Percentiles rank a stretch among this genome's conserved stretches.
These are phyloP conservation scores for Erebia epiphron DNA, from an alignment of 2,888 invertebrate genomes.

Conservation along the genomic window DNA sequence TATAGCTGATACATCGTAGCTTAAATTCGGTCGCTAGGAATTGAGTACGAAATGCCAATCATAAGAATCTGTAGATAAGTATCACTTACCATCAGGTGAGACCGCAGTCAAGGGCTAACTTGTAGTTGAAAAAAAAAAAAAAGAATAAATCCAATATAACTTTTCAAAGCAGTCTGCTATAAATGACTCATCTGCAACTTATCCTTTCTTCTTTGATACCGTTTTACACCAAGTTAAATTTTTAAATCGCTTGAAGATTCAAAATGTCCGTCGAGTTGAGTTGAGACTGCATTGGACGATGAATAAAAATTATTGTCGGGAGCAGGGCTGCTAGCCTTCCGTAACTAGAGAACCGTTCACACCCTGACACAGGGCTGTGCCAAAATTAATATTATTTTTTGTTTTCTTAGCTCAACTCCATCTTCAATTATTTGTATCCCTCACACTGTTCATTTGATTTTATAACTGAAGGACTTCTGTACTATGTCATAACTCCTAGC, in stretches of 20 bases:
- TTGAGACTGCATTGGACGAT: conserved; percentile 47
- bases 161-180: not conserved
- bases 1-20: no score
- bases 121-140: no score
- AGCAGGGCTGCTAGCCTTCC: conserved; percentile 51
- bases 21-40: no score
- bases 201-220: not conserved
- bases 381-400: not conserved
- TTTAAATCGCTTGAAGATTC: conserved; percentile 42
- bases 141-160: no score
- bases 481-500: no score
- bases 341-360: conserved; percentile 56
- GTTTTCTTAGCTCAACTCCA: not conserved
- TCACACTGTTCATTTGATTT: no score
- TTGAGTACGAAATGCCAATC: no score
- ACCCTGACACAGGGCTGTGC: conserved; percentile 48
- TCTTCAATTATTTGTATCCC: no score
- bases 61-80: no score
- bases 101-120: no score
- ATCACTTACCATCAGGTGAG: no score
- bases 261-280: conserved; percentile 44
- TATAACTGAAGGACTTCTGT: no score
- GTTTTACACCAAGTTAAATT: conserved; percentile 35
- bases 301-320: conserved; percentile 75
- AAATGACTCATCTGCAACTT: not conserved